Base-by-base conservation (phyloP, 1,140 invertebrate species). In the Leptonema lineaticorne region DNA sequence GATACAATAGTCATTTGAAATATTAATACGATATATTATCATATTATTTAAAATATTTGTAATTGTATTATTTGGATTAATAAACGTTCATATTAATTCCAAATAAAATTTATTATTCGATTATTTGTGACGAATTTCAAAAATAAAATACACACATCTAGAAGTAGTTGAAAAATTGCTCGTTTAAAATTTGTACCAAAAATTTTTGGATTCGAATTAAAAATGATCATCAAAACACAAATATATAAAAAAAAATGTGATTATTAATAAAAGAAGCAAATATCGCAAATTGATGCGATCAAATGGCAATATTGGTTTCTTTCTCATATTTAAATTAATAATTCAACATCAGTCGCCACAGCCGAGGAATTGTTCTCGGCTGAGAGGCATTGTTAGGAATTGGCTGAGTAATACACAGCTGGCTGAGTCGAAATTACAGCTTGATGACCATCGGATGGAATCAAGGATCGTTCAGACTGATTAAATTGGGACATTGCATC, bases 301-400 rank as follows among this genome's bases (percentile, higher is more conserved):
- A 59, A n/a, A 37, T 59, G 57, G 28, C 57, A 41, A 20, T 24
- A 62, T 11, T 16, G n/a, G n/a, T n/a, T n/a, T n/a, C n/a, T n/a
- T n/a, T n/a, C n/a, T 24, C 6, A 9, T 20, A 41, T 9, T 69
- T 60, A 72, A 50, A 72, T 72, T 16, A 72, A 30, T 22, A 72
- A 53, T 37, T 72, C 71, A 27, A 57, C 27, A 37, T 60, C 50
- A n/a, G 63, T 67, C 22, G 28, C 41, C n/a, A n/a, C n/a, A 63
- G 67, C 62, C 67, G 67, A 72, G 64, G 46, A 50, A 22, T 69
- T 26, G 28, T 20, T 22, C 59, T 63, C 63, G 64, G 45, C 68
- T 53, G 48, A 33, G 16, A 20, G 60, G 46, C 63, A 69, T 45
- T 72, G 71, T 67, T 72, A 72, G 59, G 71, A 62, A 56, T 69